phyloP scores from a whole-genome alignment of 2,797 vertebrate species.

The Gymnoscopelus braueri region DNA sequence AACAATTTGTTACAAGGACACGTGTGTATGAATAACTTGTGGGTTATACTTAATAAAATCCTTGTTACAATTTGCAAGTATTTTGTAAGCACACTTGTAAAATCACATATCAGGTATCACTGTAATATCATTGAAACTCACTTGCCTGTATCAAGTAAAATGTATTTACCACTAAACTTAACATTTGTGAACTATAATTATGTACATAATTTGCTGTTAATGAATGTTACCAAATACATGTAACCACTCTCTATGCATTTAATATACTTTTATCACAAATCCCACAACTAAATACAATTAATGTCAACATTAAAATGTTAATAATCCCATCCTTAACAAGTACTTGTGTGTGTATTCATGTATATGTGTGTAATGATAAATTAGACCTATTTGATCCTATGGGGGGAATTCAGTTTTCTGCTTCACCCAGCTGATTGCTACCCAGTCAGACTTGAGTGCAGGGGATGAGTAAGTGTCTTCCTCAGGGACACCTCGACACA shows the following conservation, averaged over 20 bases:
- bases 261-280: slow-evolving; percentile 19
- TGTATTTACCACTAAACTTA: slow-evolving; percentile 28
- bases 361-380: no score
- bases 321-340: no score
- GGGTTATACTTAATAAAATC: no score
- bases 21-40: background rate
- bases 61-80: no score
- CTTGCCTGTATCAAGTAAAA: slow-evolving; percentile 37
- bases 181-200: slow-evolving; percentile 25
- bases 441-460: no score
- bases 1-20: no score
- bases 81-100: slow-evolving; percentile 16
- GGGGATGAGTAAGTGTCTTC: no score
- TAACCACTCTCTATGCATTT: slow-evolving; percentile 14
- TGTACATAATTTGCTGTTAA: slow-evolving; percentile 24
- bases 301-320: background rate
- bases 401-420: no score
- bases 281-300: slow-evolving; percentile 19
- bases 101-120: background rate
- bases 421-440: no score
- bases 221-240: slow-evolving; percentile 12
- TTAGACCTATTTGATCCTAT: no score
- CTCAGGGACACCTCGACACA: no score
- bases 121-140: slow-evolving; percentile 38
- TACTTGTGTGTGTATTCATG: no score